A percentile compares a stretch with the other conserved stretches of the same genome.
Conservation (phyloP, 23 tunicate genomes). For the Styela plicata region DNA sequence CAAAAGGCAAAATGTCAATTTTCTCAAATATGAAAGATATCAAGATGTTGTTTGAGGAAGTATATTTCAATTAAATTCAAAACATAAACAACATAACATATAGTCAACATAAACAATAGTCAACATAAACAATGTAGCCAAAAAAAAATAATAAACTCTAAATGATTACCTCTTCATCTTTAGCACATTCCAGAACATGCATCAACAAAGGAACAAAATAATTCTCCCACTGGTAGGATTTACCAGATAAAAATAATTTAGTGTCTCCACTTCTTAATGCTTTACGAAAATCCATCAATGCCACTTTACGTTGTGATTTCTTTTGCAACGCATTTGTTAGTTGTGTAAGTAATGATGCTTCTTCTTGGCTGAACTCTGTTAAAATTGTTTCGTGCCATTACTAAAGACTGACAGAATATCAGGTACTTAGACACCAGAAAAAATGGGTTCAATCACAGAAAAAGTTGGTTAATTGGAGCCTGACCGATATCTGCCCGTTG, state of each 20-base stretch:
- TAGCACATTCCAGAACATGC: constrained; percentile 24
- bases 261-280: constrained; percentile 18
- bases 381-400: too few species aligned
- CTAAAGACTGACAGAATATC: constrained; percentile 34
- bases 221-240: constrained; percentile 14
- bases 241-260: constrained; percentile 9
- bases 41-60: too few species aligned
- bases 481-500: too few species aligned
- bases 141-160: too few species aligned
- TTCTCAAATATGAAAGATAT: too few species aligned
- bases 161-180: constrained; percentile 32
- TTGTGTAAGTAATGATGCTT: constrained; percentile 7
- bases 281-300: constrained; percentile 18
- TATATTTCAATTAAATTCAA: too few species aligned
- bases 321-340: constrained; percentile 5
- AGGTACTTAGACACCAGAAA: too few species aligned
- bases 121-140: too few species aligned
- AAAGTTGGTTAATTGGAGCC: background rate
- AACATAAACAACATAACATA: too few species aligned
- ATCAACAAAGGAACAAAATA: constrained; percentile 27
- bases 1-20: too few species aligned
- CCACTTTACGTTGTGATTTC: constrained; percentile 26
- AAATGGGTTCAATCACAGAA: too few species aligned
- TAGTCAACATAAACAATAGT: too few species aligned
- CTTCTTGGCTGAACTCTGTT: constrained; percentile 16